A percentile compares a stretch with the other conserved stretches of the same genome.
phyloP scores from a whole-genome alignment of 2,113 vertebrate genomes.

The Pitta sordida region DNA sequence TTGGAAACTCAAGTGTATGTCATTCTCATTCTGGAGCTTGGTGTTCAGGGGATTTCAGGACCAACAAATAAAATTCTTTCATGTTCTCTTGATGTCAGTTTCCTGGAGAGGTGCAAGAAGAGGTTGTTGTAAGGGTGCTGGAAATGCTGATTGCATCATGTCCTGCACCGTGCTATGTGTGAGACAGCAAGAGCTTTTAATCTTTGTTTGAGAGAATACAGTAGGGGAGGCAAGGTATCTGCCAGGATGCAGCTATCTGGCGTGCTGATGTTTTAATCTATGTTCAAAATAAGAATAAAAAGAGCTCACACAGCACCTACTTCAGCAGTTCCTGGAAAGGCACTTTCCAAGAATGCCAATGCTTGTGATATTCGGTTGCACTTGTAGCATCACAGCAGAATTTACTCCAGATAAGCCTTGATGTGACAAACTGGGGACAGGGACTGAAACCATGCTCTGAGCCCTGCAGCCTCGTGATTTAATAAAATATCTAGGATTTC shows the following conservation, averaged over 20 bases:
- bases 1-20: not conserved
- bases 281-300: not conserved
- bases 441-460: not conserved
- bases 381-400: not conserved
- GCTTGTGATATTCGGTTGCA: not conserved
- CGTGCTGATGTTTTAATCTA: not conserved
- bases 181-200: not conserved
- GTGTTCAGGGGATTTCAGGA: not conserved
- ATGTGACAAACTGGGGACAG: not conserved
- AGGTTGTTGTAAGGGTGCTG: not conserved
- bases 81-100: not conserved
- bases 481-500: not conserved
- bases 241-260: not conserved
- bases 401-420: not conserved
- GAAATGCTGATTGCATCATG: not conserved
- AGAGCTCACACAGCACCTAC: not conserved
- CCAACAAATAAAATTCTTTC: not conserved
- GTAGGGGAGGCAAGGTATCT: not conserved
- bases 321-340: not conserved
- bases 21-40: not conserved
- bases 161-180: not conserved
- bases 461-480: not conserved
- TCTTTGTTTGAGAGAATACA: not conserved
- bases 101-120: not conserved
- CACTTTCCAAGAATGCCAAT: not conserved